These are phyloP conservation scores for Artibeus jamaicensis DNA, from an alignment of 2,797 vertebrate species.

Conservation along the genomic window DNA sequence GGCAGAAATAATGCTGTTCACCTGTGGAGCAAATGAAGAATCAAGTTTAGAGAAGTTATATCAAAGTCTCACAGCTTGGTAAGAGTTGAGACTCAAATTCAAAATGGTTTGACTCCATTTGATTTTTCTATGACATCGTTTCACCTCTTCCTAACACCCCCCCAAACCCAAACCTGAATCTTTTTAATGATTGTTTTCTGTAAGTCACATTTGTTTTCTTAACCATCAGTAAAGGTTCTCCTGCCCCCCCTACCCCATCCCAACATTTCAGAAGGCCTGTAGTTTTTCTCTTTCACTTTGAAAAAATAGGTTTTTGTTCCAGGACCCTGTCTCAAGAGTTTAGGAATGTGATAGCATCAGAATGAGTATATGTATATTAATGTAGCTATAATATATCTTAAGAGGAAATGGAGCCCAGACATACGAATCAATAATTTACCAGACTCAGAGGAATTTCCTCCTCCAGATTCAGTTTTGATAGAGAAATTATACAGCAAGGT, in stretches of 20 bases:
- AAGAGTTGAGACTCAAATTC: background rate
- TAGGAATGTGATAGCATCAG: constrained; percentile 29
- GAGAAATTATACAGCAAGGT: background rate
- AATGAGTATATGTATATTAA: background rate
- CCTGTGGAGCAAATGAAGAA: background rate
- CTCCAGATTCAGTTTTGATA: constrained; percentile 3
- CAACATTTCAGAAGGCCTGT: background rate
- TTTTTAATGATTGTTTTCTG: background rate
- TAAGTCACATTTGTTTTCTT: constrained; percentile 8
- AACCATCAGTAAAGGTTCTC: background rate
- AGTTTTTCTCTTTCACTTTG: constrained; percentile 5
- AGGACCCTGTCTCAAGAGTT: background rate
- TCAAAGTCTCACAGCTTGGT: background rate
- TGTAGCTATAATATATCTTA: background rate
- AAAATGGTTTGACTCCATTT: background rate
- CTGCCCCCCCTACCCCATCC: background rate
- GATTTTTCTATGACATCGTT: constrained; percentile 12
- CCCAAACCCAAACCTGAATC: background rate
- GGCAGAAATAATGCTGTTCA: background rate
- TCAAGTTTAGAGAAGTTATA: constrained; percentile 26
- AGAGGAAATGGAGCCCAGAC: background rate
- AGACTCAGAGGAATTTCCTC: constrained; percentile 29
- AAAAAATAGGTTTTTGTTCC: background rate
- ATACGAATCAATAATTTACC: background rate
- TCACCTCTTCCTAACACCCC: background rate